Evolutionary conservation across 2,113 vertebrate genomes (phyloP).

Genomic region (Protobothrops mucrosquamatus): DNA sequence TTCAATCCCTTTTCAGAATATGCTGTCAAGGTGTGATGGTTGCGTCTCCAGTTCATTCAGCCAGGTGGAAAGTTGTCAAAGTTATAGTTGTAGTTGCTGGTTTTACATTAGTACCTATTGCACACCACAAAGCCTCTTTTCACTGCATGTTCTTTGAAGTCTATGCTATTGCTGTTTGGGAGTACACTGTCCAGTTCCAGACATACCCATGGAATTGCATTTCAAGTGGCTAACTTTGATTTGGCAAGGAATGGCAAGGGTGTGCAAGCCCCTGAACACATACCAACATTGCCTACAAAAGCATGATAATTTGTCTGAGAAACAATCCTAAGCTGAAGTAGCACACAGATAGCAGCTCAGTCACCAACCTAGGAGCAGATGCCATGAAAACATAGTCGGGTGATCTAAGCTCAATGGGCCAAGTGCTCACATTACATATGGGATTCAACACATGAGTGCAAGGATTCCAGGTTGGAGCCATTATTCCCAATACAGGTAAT

Average conservation of each 20-base stretch:
- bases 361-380: background rate
- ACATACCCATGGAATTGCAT: background rate
- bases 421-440: background rate
- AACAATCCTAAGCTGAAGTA: background rate
- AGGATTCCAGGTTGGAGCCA: background rate
- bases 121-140: too few species aligned
- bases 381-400: background rate
- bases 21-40: too few species aligned
- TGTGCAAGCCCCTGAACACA: background rate
- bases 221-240: background rate
- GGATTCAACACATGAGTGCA: background rate
- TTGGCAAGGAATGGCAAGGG: background rate
- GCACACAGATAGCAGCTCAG: background rate
- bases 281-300: background rate
- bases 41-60: background rate
- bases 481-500: too few species aligned
- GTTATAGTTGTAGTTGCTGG: background rate
- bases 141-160: background rate
- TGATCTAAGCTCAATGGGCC: background rate
- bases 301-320: background rate
- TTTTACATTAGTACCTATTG: background rate
- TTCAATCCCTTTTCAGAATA: too few species aligned
- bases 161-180: too few species aligned
- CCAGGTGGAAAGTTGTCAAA: background rate
- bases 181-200: background rate